phyloP scores from a whole-genome alignment of 2,888 invertebrate species.

The Suillia variegata region DNA sequence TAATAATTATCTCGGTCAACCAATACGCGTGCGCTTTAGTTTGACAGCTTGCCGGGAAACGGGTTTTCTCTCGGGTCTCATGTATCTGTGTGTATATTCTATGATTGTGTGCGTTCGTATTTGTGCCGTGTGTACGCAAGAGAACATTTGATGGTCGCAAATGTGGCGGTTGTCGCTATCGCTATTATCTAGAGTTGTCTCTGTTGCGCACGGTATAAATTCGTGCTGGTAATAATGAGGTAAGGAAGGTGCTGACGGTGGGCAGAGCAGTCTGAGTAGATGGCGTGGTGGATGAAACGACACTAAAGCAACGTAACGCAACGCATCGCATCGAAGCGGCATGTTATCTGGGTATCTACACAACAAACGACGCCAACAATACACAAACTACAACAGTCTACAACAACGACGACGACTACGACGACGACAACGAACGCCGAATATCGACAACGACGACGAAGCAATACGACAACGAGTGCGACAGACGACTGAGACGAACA shows the following conservation, averaged over 20 bases:
- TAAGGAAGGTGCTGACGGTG: slow-evolving; percentile 19
- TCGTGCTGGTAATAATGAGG: slow-evolving; percentile 39
- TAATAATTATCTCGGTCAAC: slow-evolving; percentile 25
- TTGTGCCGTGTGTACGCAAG: slow-evolving; percentile 49
- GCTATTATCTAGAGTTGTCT: slow-evolving; percentile 24
- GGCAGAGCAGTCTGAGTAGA: background rate
- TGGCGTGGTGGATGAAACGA: background rate
- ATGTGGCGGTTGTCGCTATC: slow-evolving; percentile 28
- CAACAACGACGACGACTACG: slow-evolving; percentile 11
- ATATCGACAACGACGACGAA: slow-evolving; percentile 17
- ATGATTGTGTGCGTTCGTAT: slow-evolving; percentile 18
- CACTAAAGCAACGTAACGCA: background rate
- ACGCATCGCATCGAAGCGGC: too few species aligned
- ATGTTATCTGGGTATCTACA: too few species aligned
- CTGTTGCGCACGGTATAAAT: too few species aligned
- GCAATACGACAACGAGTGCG: slow-evolving; percentile 23
- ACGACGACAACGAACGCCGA: slow-evolving; percentile 6
- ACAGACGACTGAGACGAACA: slow-evolving; percentile 32
- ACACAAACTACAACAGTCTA: slow-evolving; percentile 25
- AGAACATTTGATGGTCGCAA: slow-evolving; percentile 41
- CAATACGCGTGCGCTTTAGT: slow-evolving; percentile 53
- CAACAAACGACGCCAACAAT: slow-evolving; percentile 24
- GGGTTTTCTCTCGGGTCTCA: slow-evolving; percentile 9
- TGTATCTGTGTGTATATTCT: slow-evolving; percentile 5
- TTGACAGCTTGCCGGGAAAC: slow-evolving; percentile 16